phyloP scores from a whole-genome alignment of 2,888 invertebrate species.

The Thecophora atra region DNA sequence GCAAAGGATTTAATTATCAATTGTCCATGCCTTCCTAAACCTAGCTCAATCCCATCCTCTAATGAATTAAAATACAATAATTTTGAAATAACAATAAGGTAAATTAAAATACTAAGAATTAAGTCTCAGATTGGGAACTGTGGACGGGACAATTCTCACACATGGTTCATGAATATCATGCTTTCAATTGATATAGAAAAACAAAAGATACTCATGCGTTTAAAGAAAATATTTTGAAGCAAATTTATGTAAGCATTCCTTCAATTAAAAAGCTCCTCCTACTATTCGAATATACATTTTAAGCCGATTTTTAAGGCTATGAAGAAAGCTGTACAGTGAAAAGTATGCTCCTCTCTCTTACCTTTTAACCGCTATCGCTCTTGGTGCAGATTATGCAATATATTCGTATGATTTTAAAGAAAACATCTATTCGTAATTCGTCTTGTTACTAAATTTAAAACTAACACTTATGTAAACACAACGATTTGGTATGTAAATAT shows the following conservation, averaged over 20 bases:
- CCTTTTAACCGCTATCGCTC: slow-evolving; percentile 22
- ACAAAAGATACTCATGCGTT: neutral
- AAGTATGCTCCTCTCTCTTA: slow-evolving; percentile 18
- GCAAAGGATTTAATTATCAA: neutral
- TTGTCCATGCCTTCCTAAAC: neutral
- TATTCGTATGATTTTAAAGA: neutral
- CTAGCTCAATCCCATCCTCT: neutral
- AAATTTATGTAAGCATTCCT: neutral
- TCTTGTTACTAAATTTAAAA: slow-evolving; percentile 33
- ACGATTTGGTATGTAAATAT: slow-evolving; percentile 52
- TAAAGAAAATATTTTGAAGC: neutral
- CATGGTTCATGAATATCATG: slow-evolving; percentile 68
- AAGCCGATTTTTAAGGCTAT: slow-evolving; percentile 18
- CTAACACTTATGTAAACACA: slow-evolving; percentile 54
- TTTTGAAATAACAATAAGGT: slow-evolving; percentile 48
- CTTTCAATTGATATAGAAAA: slow-evolving; percentile 40
- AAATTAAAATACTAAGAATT: slow-evolving; percentile 47
- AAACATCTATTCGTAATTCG: neutral
- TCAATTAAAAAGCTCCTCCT: neutral
- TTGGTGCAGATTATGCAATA: slow-evolving; percentile 30
- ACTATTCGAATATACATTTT: neutral
- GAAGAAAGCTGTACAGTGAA: slow-evolving; percentile 25
- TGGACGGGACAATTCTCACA: slow-evolving; percentile 81
- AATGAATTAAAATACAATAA: slow-evolving; percentile 43
- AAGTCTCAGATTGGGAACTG: slow-evolving; percentile 79